phyloP scores from a whole-genome alignment of 1,140 invertebrate genomes.

The Neotoxoptera formosana region DNA sequence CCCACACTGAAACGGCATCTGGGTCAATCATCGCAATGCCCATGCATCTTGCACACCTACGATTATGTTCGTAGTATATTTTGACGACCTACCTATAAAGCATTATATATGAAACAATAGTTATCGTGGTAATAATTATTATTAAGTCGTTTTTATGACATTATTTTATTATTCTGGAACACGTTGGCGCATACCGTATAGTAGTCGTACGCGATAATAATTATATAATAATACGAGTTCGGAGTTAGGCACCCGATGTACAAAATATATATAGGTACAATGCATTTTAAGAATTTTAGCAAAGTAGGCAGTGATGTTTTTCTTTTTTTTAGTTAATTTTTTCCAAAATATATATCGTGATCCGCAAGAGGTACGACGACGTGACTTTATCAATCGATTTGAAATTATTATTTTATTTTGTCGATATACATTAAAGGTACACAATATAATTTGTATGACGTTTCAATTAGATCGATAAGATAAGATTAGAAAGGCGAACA shows the following conservation, averaged over 20 bases:
- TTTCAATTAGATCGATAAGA: too few species aligned
- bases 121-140: conserved; percentile 13
- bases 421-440: neutral
- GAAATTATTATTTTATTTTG: neutral
- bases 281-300: neutral
- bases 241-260: neutral
- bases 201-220: too few species aligned
- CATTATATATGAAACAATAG: neutral
- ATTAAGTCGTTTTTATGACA: neutral
- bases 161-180: neutral
- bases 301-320: too few species aligned
- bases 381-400: neutral
- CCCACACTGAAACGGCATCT: conserved; percentile 39
- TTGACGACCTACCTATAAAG: conserved; percentile 30
- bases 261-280: neutral
- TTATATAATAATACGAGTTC: neutral
- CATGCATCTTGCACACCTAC: conserved; percentile 27
- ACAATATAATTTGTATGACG: neutral
- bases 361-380: neutral
- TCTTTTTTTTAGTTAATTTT: neutral
- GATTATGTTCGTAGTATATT: conserved; percentile 2
- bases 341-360: neutral
- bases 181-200: neutral
- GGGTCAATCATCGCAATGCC: conserved; percentile 46
- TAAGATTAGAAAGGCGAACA: too few species aligned